Evolutionary conservation across 2,113 vertebrate species (phyloP).

Genomic region (human (Homo sapiens)): GRCh38 chrX:148806501-148807000

Average conservation of each 20-base stretch:
- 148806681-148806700: background rate
- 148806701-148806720: constrained; percentile 64
- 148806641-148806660: constrained; percentile 67
- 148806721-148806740: constrained; percentile 59
- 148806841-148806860: constrained; percentile 19
- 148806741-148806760: constrained; percentile 67
- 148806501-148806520: constrained; percentile 3
- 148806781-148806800: constrained; percentile 51
- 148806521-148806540: background rate
- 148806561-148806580: constrained; percentile 24
- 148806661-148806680: constrained; percentile 65
- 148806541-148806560: background rate
- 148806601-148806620: constrained; percentile 57
- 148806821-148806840: constrained; percentile 4
- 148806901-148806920: background rate
- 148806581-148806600: constrained; percentile 44
- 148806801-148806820: background rate
- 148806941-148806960: background rate
- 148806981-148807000: background rate
- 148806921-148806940: background rate
- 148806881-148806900: constrained; percentile 23
- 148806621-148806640: constrained; percentile 69
- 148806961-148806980: background rate
- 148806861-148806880: background rate
- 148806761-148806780: constrained; percentile 50